Evolutionary conservation across 2,113 vertebrate genomes (phyloP).

Genomic region (Lasiurus borealis): DNA sequence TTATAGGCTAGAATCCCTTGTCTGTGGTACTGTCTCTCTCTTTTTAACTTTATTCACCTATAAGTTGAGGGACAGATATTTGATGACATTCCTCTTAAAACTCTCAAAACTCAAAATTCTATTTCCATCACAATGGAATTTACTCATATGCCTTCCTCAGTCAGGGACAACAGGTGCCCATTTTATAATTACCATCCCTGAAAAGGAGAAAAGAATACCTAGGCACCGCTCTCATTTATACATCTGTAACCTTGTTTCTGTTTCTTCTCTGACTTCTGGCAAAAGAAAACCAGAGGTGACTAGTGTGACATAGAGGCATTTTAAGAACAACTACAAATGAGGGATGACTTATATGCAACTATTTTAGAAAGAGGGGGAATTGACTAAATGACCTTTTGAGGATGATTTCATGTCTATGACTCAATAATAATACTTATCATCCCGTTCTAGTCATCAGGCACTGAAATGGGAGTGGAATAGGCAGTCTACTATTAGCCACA

Average conservation of each 20-base stretch:
- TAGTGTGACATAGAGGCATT: background rate
- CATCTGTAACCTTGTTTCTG: background rate
- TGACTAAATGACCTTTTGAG: conserved; percentile 67
- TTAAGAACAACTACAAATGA: conserved; percentile 25
- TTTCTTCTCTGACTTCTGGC: conserved; percentile 20
- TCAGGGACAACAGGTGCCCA: background rate
- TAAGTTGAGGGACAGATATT: background rate
- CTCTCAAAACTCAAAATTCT: background rate
- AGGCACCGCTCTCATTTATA: background rate
- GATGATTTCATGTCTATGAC: conserved; percentile 63
- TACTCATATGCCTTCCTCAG: background rate
- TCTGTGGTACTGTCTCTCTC: background rate
- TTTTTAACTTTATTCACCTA: background rate
- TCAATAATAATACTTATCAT: conserved; percentile 74
- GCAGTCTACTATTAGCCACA: conserved; percentile 74
- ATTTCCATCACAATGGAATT: background rate
- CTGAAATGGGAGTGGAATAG: conserved; percentile 51
- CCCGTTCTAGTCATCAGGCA: conserved; percentile 66
- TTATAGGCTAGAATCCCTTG: background rate
- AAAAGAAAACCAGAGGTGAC: conserved; percentile 27
- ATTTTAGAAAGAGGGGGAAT: conserved; percentile 28
- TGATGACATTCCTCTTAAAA: background rate
- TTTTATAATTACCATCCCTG: background rate
- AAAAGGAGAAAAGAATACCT: conserved; percentile 6
- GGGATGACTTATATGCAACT: background rate